Conservation (phyloP, 1,140 invertebrate species). For the Trachymyrmex septentrionalis region DNA sequence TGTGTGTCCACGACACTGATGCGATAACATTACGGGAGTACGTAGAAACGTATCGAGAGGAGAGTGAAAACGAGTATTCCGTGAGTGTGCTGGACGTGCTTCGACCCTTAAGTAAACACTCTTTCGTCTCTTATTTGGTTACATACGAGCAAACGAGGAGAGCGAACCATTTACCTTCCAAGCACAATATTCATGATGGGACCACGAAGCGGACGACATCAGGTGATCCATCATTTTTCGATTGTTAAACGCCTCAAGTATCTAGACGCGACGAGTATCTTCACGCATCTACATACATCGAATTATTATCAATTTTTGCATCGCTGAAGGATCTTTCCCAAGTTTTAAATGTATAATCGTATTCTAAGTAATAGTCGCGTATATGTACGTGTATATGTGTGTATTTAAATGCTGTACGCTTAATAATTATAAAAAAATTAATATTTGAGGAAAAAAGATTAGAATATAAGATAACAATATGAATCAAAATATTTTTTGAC, state of each 20-base stretch:
- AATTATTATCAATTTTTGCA: conserved; percentile 25
- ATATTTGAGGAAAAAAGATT: neutral
- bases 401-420: neutral
- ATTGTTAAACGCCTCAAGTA: conserved; percentile 28
- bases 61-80: conserved; percentile 66
- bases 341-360: neutral
- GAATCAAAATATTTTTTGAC: neutral
- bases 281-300: neutral
- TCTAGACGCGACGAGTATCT: neutral
- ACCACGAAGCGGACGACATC: conserved; percentile 30
- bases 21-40: conserved; percentile 54
- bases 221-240: conserved; percentile 66
- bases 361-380: neutral
- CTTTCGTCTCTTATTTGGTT: conserved; percentile 74
- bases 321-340: neutral
- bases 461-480: neutral
- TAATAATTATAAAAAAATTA: conserved; percentile 8
- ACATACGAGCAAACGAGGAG: conserved; percentile 68
- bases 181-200: conserved; percentile 31
- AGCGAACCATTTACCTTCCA: conserved; percentile 69
- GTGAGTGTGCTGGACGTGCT: conserved; percentile 70
- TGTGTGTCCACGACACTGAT: conserved; percentile 54
- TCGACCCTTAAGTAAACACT: conserved; percentile 74
- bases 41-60: conserved; percentile 50
- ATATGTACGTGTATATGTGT: neutral